phyloP scores from a whole-genome alignment of 2,888 invertebrate genomes.

The Pasiphila rectangulata region DNA sequence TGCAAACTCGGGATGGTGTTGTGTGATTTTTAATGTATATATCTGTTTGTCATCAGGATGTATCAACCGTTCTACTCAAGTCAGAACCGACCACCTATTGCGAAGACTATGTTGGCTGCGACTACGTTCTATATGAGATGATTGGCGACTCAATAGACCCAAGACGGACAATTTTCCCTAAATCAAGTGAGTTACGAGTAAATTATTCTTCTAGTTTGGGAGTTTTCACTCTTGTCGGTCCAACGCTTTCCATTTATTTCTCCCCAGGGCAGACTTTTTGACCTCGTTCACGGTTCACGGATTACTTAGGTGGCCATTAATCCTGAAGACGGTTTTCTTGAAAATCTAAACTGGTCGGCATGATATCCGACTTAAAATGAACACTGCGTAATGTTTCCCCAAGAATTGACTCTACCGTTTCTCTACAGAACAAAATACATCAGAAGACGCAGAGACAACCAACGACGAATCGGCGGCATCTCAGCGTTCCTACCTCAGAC shows the following conservation, averaged over 20 bases:
- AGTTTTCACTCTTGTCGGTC: no score
- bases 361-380: no score
- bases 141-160: constrained; percentile 71
- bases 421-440: constrained; percentile 44
- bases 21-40: constrained; percentile 3
- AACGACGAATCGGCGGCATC: constrained; percentile 61
- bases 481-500: constrained; percentile 45
- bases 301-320: no score
- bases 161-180: constrained; percentile 59
- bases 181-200: constrained; percentile 43
- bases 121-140: constrained; percentile 72
- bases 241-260: no score
- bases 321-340: no score
- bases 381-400: no score
- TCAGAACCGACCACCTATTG: constrained; percentile 69
- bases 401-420: neutral
- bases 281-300: no score
- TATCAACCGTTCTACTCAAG: constrained; percentile 60
- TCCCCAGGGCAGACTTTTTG: no score
- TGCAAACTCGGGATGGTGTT: no score
- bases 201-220: no score
- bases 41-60: constrained; percentile 48
- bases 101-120: constrained; percentile 70
- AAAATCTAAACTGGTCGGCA: no score
- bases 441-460: constrained; percentile 44